Base-by-base conservation (phyloP, 2,888 invertebrate genomes). In the Corythucha ciliata region DNA sequence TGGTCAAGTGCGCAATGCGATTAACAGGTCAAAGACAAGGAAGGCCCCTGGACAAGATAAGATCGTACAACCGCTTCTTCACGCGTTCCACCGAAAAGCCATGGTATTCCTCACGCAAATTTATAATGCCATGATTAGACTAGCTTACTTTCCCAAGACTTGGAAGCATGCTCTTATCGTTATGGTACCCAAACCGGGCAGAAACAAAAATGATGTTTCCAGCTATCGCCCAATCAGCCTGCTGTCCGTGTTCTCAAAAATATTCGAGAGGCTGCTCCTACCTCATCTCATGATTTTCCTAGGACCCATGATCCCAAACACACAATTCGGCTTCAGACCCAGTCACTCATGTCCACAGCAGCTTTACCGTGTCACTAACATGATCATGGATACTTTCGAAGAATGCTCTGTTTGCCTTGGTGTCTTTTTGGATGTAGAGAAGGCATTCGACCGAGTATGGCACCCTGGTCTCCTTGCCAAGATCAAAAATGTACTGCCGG, bases 141-240 rank as follows among this genome's bases (percentile, higher is more conserved):
- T 45, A 21, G 46, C 22, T 12, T 24, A 33, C 24, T 7, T 45
- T 25, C 46, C 46, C 4, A 8, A 21, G 14, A 21, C 22, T 16
- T 45, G 46, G 46, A 45, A 27, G 29, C 27, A 25, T 29, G 42
- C 42, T 7, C 18, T 42, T 26, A 29, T 42, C 27, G 29, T 42
- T 22, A 32, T 45, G 32, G 21, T 45, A 21, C 46, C 12, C 10
- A 45, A 45, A 24, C 46, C 46, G n/a, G 24, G 24, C 10, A 33
- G 34, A 42, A 27, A n/a, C n/a, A 22, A 18, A 12, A 22, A 16
- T 33, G 32, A 45, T n/a, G 33, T 24, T 18, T 27, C 16, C 12
- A 42, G 42, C 16, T 45, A 45, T 18, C 26, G 45, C 18, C 45
- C 32, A 29, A 45, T 32, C 14, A 45, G 45, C 32, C 32, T 45